These are phyloP conservation scores for Hoplostethus mediterraneus DNA, from an alignment of 2,797 vertebrate species.

Conservation along the genomic window DNA sequence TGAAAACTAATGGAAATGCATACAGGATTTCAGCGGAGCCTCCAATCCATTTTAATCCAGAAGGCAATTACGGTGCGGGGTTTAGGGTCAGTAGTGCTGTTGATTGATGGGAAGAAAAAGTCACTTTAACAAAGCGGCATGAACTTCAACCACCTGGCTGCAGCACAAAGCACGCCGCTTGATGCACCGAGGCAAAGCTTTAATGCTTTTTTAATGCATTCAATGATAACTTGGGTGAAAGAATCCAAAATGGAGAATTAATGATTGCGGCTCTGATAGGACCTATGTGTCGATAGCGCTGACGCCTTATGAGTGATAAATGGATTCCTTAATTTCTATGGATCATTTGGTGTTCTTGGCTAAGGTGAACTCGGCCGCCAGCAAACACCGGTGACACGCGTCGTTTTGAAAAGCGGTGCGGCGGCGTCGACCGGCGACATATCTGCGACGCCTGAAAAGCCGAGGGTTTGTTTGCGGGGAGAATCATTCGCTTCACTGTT, in stretches of 20 bases:
- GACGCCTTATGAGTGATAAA: conserved; percentile 67
- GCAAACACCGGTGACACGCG: conserved; percentile 18
- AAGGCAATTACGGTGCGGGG: conserved; percentile 84
- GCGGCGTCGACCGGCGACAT: conserved; percentile 75
- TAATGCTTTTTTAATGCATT: conserved; percentile 75
- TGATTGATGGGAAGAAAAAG: conserved; percentile 84
- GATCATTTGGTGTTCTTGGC: conserved; percentile 56
- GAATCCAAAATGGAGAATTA: conserved; percentile 74
- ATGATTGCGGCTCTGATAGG: conserved; percentile 61
- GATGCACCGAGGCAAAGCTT: conserved; percentile 61
- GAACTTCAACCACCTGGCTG: conserved; percentile 80
- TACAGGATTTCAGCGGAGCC: conserved; percentile 74
- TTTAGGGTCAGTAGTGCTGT: conserved; percentile 84
- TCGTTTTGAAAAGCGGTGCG: conserved; percentile 48
- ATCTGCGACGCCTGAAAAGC: conserved; percentile 70
- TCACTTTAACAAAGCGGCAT: conserved; percentile 80
- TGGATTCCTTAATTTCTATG: conserved; percentile 63
- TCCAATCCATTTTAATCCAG: conserved; percentile 86
- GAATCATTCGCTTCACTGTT: conserved; percentile 67
- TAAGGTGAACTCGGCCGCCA: conserved; percentile 27
- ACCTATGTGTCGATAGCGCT: conserved; percentile 64
- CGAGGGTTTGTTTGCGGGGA: conserved; percentile 72
- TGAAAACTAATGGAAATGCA: conserved; percentile 83
- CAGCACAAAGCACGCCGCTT: conserved; percentile 63
- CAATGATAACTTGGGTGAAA: conserved; percentile 49